Conservation (phyloP, 2,888 invertebrate species). For the Acanthopleura granulata region DNA sequence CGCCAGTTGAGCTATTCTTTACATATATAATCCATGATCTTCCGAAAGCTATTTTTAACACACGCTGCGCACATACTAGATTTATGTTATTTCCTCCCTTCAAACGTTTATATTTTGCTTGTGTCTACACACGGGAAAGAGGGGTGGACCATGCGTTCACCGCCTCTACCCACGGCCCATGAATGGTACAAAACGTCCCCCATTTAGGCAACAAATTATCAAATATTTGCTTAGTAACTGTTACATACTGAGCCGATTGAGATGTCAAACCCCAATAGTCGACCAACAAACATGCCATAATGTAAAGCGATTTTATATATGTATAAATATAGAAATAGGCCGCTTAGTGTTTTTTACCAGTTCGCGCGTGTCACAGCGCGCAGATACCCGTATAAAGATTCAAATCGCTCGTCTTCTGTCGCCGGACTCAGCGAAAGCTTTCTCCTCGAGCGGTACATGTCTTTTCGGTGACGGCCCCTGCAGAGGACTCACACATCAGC, state of each 20-base stretch:
- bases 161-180: background rate
- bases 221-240: slow-evolving; percentile 1
- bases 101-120: background rate
- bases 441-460: too few relatives aligned
- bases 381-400: too few relatives aligned
- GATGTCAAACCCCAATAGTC: background rate
- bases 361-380: too few relatives aligned
- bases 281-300: background rate
- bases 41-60: too few relatives aligned
- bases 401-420: too few relatives aligned
- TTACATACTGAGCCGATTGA: slow-evolving; percentile 5
- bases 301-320: background rate
- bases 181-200: background rate
- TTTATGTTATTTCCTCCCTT: background rate
- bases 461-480: too few relatives aligned
- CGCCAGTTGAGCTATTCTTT: too few relatives aligned
- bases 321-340: too few relatives aligned
- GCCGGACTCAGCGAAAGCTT: too few relatives aligned
- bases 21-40: too few relatives aligned
- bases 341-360: too few relatives aligned
- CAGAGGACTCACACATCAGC: too few relatives aligned
- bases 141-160: background rate
- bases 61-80: background rate
- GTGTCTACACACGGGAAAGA: background rate
- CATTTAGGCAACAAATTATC: slow-evolving; percentile 8